Conservation (phyloP, 2,888 invertebrate genomes). For the Pterostichus niger region DNA sequence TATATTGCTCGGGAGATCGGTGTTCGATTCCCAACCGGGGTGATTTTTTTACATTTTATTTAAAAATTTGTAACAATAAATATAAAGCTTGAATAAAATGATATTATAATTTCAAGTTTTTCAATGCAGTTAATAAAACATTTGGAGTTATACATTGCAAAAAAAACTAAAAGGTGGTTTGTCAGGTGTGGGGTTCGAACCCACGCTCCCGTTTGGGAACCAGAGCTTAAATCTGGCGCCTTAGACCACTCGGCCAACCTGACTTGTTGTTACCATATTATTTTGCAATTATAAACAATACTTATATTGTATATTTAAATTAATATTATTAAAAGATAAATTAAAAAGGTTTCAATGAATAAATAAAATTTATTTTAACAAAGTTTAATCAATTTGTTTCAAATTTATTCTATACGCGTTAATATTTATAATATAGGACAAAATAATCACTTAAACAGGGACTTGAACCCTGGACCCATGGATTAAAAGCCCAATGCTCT, state of each 20-base stretch:
- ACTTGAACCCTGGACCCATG: slow-evolving; percentile 90
- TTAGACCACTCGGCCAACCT: slow-evolving; percentile 86
- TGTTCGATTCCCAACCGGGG: slow-evolving; percentile 59
- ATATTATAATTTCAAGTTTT: no score
- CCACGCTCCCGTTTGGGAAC: slow-evolving; percentile 84
- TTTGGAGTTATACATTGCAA: no score
- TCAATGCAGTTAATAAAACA: no score
- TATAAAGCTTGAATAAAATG: no score
- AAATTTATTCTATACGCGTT: background rate
- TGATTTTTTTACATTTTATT: slow-evolving; percentile 5
- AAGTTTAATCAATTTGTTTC: background rate
- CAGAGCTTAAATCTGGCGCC: slow-evolving; percentile 86
- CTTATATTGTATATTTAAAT: background rate
- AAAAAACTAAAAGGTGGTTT: slow-evolving; percentile 69
- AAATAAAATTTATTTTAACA: background rate
- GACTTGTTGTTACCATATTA: slow-evolving; percentile 73
- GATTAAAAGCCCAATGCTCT: slow-evolving; percentile 89
- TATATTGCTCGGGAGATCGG: slow-evolving; percentile 59
- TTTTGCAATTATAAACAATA: background rate
- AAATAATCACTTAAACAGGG: slow-evolving; percentile 83
- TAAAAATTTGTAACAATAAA: no score
- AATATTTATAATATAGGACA: background rate
- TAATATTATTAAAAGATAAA: background rate
- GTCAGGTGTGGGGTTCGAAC: slow-evolving; percentile 86
- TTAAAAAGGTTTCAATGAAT: background rate